Conservation (phyloP, 2,888 invertebrate species). For the Caenorhabditis sp. region DNA sequence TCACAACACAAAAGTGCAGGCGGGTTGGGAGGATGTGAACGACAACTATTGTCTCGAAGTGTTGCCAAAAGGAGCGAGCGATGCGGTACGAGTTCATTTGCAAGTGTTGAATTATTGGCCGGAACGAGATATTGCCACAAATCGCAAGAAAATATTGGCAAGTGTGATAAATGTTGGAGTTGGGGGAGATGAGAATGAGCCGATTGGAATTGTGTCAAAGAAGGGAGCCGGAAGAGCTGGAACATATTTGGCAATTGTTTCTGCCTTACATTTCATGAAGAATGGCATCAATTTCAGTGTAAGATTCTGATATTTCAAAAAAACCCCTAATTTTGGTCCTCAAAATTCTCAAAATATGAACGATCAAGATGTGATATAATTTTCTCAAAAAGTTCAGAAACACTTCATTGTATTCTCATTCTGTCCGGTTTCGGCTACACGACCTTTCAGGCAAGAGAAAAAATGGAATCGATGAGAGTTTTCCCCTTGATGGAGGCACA, state of each 20-base stretch:
- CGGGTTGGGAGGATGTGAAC: not conserved
- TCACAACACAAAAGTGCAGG: not conserved
- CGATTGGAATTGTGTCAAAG: conserved; percentile 5
- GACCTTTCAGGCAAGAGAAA: too few species aligned
- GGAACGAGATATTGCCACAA: not conserved
- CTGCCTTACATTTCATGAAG: not conserved
- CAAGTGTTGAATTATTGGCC: not conserved
- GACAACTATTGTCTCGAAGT: not conserved
- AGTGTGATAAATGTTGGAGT: not conserved
- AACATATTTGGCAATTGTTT: conserved; percentile 5
- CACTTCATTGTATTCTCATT: too few species aligned
- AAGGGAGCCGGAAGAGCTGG: conserved; percentile 9
- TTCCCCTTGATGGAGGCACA: too few species aligned
- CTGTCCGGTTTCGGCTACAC: too few species aligned
- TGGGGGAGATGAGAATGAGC: not conserved
- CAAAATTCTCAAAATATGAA: too few species aligned
- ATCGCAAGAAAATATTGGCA: not conserved
- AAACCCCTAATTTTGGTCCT: too few species aligned
- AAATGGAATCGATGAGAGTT: too few species aligned
- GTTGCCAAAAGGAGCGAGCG: conserved; percentile 2
- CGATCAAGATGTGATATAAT: too few species aligned
- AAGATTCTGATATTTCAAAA: too few species aligned
- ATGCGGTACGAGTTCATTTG: not conserved
- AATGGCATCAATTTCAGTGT: not conserved
- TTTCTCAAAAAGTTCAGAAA: too few species aligned